Evolutionary conservation across 2,888 invertebrate species (phyloP).

Genomic region (Anorthoa munda): DNA sequence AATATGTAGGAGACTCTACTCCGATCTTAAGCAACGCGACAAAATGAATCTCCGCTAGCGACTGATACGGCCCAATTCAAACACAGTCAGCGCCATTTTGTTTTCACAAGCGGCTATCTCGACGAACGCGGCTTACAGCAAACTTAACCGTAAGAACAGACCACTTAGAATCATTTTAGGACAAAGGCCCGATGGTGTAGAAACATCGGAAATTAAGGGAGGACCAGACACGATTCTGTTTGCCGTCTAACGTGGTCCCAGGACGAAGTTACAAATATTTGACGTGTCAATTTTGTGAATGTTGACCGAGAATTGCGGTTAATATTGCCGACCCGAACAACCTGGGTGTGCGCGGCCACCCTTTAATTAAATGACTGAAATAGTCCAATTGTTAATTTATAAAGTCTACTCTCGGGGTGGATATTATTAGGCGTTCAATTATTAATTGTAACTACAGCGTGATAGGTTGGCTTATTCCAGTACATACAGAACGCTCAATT

Average conservation of each 20-base stretch:
- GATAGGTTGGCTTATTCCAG: constrained; percentile 29
- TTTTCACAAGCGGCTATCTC: constrained; percentile 90
- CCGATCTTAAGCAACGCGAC: constrained; percentile 90
- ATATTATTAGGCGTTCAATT: constrained; percentile 77
- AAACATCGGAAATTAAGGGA: constrained; percentile 91
- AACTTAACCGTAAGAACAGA: constrained; percentile 76
- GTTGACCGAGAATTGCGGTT: constrained; percentile 91
- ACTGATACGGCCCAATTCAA: constrained; percentile 91
- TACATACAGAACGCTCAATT: background rate
- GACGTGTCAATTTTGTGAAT: constrained; percentile 91
- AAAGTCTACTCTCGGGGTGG: constrained; percentile 74
- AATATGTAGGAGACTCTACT: constrained; percentile 89
- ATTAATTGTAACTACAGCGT: constrained; percentile 64
- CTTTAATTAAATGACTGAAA: constrained; percentile 90
- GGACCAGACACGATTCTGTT: constrained; percentile 91
- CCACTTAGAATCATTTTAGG: constrained; percentile 75
- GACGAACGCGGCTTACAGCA: constrained; percentile 67
- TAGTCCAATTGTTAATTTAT: constrained; percentile 88
- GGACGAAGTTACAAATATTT: constrained; percentile 91
- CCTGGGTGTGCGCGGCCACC: constrained; percentile 83
- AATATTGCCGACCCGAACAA: constrained; percentile 89
- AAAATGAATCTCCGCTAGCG: constrained; percentile 91
- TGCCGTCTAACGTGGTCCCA: constrained; percentile 90
- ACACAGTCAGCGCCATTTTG: constrained; percentile 91
- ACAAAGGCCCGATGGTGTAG: constrained; percentile 74